These are phyloP conservation scores for Ophioninae sp. DNA, from an alignment of 2,888 invertebrate genomes.

Conservation along the genomic window DNA sequence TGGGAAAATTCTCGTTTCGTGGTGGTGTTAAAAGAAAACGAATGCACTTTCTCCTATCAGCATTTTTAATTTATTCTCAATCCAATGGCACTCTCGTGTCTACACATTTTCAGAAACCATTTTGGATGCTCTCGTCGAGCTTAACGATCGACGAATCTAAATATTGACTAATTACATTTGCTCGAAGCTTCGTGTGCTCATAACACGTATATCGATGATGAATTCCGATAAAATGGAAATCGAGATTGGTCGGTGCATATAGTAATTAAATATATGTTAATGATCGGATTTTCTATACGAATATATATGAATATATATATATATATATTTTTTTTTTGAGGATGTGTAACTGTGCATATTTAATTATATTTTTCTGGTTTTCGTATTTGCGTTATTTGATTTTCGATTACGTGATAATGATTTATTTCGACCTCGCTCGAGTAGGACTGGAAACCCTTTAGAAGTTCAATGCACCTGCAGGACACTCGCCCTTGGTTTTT, in stretches of 20 bases:
- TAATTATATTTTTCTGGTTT: slow-evolving; percentile 26
- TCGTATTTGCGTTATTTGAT: neutral
- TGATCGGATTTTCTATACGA: neutral
- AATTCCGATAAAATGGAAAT: slow-evolving; percentile 3
- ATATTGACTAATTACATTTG: slow-evolving; percentile 40
- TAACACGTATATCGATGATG: slow-evolving; percentile 1
- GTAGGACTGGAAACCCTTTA: slow-evolving; percentile 75
- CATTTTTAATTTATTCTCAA: neutral
- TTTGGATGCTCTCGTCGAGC: slow-evolving; percentile 1
- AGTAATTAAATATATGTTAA: slow-evolving; percentile 26
- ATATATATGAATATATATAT: slow-evolving; percentile 1
- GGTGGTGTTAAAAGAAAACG: neutral
- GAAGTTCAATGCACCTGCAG: slow-evolving; percentile 85
- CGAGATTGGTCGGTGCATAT: slow-evolving; percentile 1
- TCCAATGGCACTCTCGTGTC: neutral
- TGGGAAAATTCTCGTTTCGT: neutral
- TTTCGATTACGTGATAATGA: slow-evolving; percentile 32
- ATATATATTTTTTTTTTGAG: neutral
- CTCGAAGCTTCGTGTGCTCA: slow-evolving; percentile 18
- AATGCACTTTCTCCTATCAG: neutral
- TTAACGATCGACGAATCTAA: slow-evolving; percentile 25
- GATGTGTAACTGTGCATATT: neutral
- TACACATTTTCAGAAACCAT: slow-evolving; percentile 1
- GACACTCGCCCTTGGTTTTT: slow-evolving; percentile 85
- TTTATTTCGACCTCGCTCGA: neutral